Evolutionary conservation across 1,140 invertebrate genomes (phyloP).

Genomic region (Melipona quadrifasciata): DNA sequence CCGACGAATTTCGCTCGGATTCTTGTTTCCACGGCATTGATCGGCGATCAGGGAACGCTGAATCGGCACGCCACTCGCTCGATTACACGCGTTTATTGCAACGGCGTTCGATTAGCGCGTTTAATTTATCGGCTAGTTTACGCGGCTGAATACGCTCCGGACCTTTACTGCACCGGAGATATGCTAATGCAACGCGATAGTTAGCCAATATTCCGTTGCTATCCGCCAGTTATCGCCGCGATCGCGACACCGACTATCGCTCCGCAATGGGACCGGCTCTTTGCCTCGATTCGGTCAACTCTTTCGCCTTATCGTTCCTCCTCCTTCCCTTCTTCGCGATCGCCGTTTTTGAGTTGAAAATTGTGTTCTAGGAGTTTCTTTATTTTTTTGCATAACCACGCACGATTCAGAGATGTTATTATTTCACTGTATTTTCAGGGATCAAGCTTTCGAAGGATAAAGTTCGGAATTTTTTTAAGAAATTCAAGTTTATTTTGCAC

Average conservation of each 20-base stretch:
- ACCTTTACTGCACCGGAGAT: slow-evolving; percentile 57
- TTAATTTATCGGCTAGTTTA: slow-evolving; percentile 64
- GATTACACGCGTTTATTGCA: slow-evolving; percentile 64
- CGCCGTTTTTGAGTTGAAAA: not conserved
- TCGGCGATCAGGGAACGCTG: slow-evolving; percentile 16
- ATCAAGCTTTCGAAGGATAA: too few relatives aligned
- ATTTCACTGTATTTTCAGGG: too few relatives aligned
- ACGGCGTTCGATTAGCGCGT: slow-evolving; percentile 60
- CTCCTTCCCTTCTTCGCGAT: not conserved
- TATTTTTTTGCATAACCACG: too few relatives aligned
- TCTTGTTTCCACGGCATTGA: not conserved
- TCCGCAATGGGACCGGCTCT: not conserved
- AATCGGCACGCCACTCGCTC: slow-evolving; percentile 36
- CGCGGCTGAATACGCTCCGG: slow-evolving; percentile 39
- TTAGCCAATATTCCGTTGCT: slow-evolving; percentile 28
- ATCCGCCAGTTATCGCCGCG: slow-evolving; percentile 8
- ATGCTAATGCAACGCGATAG: slow-evolving; percentile 65
- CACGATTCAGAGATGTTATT: too few relatives aligned
- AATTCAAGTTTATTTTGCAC: too few relatives aligned
- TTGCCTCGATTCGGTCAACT: slow-evolving; percentile 7
- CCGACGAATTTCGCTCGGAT: slow-evolving; percentile 18
- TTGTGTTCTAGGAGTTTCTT: not conserved
- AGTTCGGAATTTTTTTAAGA: too few relatives aligned
- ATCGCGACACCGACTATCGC: slow-evolving; percentile 30
- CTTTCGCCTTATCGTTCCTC: not conserved